A percentile compares a stretch with the other conserved stretches of the same genome.
phyloP scores from a whole-genome alignment of 1,140 invertebrate genomes.

The Formica selysi region DNA sequence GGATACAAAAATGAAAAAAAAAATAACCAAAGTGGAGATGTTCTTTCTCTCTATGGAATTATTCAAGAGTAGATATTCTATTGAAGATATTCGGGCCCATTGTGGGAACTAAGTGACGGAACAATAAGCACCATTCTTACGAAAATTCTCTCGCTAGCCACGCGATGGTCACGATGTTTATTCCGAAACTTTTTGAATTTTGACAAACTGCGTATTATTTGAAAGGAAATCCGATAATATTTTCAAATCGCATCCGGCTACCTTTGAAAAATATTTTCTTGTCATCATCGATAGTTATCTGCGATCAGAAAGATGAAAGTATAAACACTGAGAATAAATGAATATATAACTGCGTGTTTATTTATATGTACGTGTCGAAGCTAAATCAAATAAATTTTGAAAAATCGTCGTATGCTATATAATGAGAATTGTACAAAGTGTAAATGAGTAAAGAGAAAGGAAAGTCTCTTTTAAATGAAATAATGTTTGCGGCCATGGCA shows the following conservation, averaged over 20 bases:
- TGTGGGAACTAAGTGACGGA: conserved; percentile 70
- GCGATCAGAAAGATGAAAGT: neutral
- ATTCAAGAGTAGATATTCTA: conserved; percentile 38
- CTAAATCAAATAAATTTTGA: conserved; percentile 20
- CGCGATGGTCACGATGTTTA: conserved; percentile 26
- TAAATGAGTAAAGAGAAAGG: conserved; percentile 26
- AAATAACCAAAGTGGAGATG: too few relatives aligned
- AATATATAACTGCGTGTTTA: neutral
- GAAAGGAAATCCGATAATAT: conserved; percentile 71
- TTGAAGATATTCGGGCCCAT: conserved; percentile 65
- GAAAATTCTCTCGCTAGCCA: conserved; percentile 65
- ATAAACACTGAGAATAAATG: neutral
- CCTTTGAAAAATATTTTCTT: conserved; percentile 12
- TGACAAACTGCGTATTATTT: conserved; percentile 35
- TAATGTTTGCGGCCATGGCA: neutral
- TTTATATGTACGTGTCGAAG: neutral
- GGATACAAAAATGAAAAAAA: conserved; percentile 68
- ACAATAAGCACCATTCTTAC: conserved; percentile 72
- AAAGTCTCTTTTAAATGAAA: conserved; percentile 5
- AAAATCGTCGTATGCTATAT: conserved; percentile 22
- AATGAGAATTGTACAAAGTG: conserved; percentile 28
- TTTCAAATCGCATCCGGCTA: conserved; percentile 56
- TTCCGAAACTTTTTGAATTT: conserved; percentile 41
- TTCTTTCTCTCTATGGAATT: conserved; percentile 20
- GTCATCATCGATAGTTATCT: neutral